These are phyloP conservation scores for Medauroidea extradentata DNA, from an alignment of 1,140 invertebrate species.

Conservation along the genomic window DNA sequence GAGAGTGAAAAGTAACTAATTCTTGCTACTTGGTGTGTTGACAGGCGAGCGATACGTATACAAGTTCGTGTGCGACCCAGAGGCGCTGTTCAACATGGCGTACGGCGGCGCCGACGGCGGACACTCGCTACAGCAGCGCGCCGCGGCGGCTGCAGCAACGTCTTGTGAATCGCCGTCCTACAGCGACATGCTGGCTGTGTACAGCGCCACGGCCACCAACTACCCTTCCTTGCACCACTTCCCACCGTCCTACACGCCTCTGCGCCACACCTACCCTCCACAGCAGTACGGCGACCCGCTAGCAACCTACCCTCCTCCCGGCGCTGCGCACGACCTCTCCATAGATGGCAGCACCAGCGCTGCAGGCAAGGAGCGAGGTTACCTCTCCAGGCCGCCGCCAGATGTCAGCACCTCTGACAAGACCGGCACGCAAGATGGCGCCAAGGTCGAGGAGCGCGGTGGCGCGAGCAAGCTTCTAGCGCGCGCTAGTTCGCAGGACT, in stretches of 20 bases:
- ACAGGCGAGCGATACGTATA: slow-evolving; percentile 91
- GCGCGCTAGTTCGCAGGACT: not conserved
- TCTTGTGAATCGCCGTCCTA: not conserved
- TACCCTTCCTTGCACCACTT: slow-evolving; percentile 10
- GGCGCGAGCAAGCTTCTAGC: not conserved
- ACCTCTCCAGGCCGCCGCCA: too few relatives aligned
- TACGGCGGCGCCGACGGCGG: slow-evolving; percentile 27
- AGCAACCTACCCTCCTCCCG: not conserved
- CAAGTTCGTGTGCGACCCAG: slow-evolving; percentile 93
- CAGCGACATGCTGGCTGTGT: slow-evolving; percentile 7
- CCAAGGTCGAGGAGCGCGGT: too few relatives aligned
- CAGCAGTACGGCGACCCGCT: too few relatives aligned
- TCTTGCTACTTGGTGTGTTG: slow-evolving; percentile 19
- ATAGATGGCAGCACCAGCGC: too few relatives aligned
- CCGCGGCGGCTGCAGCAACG: not conserved
- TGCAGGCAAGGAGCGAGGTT: too few relatives aligned
- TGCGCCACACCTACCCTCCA: too few relatives aligned
- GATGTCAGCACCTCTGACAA: too few relatives aligned
- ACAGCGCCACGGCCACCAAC: not conserved
- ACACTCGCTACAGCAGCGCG: not conserved
- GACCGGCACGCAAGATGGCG: too few relatives aligned
- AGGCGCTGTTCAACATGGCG: slow-evolving; percentile 87
- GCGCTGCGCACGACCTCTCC: not conserved
- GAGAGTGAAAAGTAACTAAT: too few relatives aligned
- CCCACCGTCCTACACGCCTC: not conserved